Base-by-base conservation (phyloP, 2,113 vertebrate genomes). In the Mola mola region DNA sequence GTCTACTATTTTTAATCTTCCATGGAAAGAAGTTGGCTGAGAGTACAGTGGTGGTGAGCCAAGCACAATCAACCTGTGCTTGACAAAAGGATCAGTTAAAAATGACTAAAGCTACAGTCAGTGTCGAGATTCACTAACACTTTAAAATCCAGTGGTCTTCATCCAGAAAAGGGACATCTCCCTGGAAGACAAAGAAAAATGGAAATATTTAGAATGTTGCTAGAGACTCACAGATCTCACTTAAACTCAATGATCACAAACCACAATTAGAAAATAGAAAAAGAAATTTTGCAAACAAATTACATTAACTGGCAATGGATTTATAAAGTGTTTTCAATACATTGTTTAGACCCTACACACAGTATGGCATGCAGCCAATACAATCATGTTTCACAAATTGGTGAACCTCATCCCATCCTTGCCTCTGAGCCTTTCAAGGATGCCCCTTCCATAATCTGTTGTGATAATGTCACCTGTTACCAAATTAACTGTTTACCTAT, bases 121-220 rank as follows among this genome's bases (percentile, higher is more conserved):
- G 42, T 56, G 46, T 42, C 50, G 51, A 55, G 49, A 50, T 34
- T 65, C 72, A 73, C 55, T 28, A 2, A 29, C 80, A 81, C 59
- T 86, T 78, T 56, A 81, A 79, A 83, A 67, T 89, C 62, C 83
- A 81, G 61, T 25, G 81, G 72, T 80, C 65, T 71, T 88, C 86
- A 55, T 53, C 80, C 73, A 90, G 79, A 60, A 76, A 90, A 88
- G 76, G 64, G 55, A 61, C 60, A 85, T 87, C 22, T 33, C 81
- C 90, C 94, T 96, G 89, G 37, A 88, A 88, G 24, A 83, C 41
- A 81, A 70, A 67, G 47, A 85, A 91, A 83, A 75, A 81, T 4
- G 1, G 8, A 6, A 26, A 33, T 4, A 50, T 46, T 59, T 53
- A 47, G 4, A 28, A 21, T 42, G 12, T 15, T 40, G 2, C 10